Evolutionary conservation across 1,140 invertebrate species (phyloP), one percentile per base, ranked within the genome.

Genomic region (Uloborus diversus): DNA sequence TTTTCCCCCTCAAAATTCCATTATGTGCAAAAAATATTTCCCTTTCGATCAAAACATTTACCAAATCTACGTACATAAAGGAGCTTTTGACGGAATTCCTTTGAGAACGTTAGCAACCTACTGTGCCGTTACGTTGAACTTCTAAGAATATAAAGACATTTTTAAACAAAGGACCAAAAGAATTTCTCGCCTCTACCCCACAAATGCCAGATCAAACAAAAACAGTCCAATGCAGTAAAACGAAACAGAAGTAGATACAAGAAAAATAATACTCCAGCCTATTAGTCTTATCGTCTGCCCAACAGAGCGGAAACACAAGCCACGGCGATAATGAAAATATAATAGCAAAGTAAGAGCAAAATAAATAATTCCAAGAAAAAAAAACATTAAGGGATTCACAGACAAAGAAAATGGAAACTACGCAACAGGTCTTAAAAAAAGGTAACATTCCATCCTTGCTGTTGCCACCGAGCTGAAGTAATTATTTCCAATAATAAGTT

Each of bases 241-340:
- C 33, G n/a, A n/a, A 56, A 56, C n/a, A 57, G 32, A 59, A 59
- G 59, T 42, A n/a, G 59, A 57, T 59, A 42, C 13, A 71, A 37
- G 0, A 59, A 23, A 61, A 59, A 23, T 33, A 25, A 23, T 14
- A n/a, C 35, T 20, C 47, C 17, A 23, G 37, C 71, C 64, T 59
- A 75, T 75, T 75, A 75, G 71, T 57, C 57, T 75, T 75, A 75
- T 75, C 71, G 62, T n/a, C 37, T 62, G 59, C 17, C 51, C 71
- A 53, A 14, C 42, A 53, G 71, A 75, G 37, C 71, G 59, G 71
- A 75, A 75, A 75, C 57, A 61, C 23, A 64, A 75, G 64, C 56
- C 42, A 64, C 37, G n/a, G 59, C 71, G 71, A 64, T 75, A 75
- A 75, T 64, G 71, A 75, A 75, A 75, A 62, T 35, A 28, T 9